Base-by-base conservation (phyloP, 2,797 vertebrate genomes). In the Danio tinwini region DNA sequence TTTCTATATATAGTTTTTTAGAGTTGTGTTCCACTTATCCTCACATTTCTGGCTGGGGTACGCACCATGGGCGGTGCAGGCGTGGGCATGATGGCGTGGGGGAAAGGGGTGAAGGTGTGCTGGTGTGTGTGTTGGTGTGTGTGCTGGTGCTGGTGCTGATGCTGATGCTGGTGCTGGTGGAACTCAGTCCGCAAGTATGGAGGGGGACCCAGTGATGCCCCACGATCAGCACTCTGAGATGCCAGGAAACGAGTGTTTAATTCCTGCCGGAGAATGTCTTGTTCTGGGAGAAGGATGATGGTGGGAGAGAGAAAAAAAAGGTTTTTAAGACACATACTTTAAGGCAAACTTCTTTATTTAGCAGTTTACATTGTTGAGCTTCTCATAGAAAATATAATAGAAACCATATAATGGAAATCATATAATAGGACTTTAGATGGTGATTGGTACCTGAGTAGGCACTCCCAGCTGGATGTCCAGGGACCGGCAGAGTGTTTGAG, bases 31-130 rank as follows among this genome's bases (percentile, higher is more conserved):
- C 93, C 94, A 95, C 96, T 96, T 94, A 96, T 97, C 96, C 97
- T 98, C 96, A 97, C 97, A 95, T 96, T 97, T 96, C 96, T 95
- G 95, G 95, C 94, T 92, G 96, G 95, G 95, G 95, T 97, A 99
- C 97, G 96, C 97, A 98, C 97, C 97, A 98, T 97, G 94, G 97
- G 96, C 21, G 97, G 97, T 96, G 97, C 97, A 87, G 97, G 97
- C 90, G 97, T 98, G 83, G 97, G 97, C 97, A 99, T 98, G 95
- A 98, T 98, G 94, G 96, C 96, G 95, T 98, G 97, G 76, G 97
- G 97, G 88, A 98, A 98, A 75, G 97, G 97, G 16, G 97, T 98
- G 93, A 99, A 99, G 92, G 97, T 99, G 91, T 99, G 97, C 95
- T 98, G 97, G 94, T 99, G 97, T 44, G 97, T 98, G 93, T 99